Percentiles rank a stretch among this genome's conserved stretches.
These are phyloP conservation scores for Poeciliopsis turrubarensis DNA, from an alignment of 2,113 vertebrate species.

Conservation along the genomic window DNA sequence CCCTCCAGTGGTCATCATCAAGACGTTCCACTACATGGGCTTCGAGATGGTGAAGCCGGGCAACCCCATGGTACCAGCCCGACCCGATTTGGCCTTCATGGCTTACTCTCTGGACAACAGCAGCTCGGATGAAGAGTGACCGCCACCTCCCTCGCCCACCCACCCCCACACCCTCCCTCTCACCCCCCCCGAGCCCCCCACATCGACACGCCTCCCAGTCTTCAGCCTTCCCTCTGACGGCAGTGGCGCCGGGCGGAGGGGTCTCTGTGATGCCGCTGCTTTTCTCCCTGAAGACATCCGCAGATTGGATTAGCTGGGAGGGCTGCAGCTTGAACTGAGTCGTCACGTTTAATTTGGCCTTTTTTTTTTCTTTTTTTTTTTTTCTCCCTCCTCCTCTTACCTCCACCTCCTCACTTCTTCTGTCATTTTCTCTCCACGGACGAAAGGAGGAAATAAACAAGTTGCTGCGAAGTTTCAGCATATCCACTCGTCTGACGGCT, in stretches of 20 bases:
- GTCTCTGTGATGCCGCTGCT: conserved; percentile 1
- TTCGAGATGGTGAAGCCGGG: conserved; percentile 95
- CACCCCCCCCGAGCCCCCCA: neutral
- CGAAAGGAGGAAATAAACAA: conserved; percentile 16
- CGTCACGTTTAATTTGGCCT: conserved; percentile 22
- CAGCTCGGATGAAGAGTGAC: conserved; percentile 92
- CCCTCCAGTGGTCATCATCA: conserved; percentile 88
- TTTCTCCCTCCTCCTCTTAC: no score
- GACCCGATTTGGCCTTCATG: conserved; percentile 95
- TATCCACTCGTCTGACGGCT: conserved; percentile 47
- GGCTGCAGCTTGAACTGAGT: conserved; percentile 25
- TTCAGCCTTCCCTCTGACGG: neutral
- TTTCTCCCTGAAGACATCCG: neutral
- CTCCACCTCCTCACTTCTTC: neutral
- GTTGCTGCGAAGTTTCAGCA: conserved; percentile 39
- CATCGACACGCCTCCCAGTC: no score
- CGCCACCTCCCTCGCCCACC: conserved; percentile 12
- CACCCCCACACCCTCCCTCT: neutral
- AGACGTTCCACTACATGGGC: conserved; percentile 97
- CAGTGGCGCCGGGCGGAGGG: no score
- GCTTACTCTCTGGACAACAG: conserved; percentile 93
- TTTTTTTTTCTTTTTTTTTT: no score
- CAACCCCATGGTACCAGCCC: conserved; percentile 88
- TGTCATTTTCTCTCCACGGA: conserved; percentile 16
- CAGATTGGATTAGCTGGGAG: conserved; percentile 4